Percentiles rank a stretch among this genome's conserved stretches.
Evolutionary conservation across 1,140 invertebrate species (phyloP).

Genomic region (Drosophila micromelanica): DNA sequence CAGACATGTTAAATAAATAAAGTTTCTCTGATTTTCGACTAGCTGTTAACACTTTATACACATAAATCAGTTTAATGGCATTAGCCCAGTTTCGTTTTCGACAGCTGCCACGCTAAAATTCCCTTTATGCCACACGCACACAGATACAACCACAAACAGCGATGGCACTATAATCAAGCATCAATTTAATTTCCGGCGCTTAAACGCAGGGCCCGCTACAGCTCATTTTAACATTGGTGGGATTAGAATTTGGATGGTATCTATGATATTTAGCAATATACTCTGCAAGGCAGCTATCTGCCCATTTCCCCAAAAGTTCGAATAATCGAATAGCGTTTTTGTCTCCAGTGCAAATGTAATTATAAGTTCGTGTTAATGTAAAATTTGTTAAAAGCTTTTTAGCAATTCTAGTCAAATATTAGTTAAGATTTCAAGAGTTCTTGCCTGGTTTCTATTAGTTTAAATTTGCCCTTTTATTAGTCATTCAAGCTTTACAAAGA

Average conservation of each 20-base stretch:
- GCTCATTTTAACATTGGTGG: slow-evolving; percentile 1
- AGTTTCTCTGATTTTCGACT: slow-evolving; percentile 46
- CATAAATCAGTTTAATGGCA: slow-evolving; percentile 59
- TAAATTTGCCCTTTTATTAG: background rate
- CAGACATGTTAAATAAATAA: slow-evolving; percentile 47
- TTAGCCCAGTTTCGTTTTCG: slow-evolving; percentile 51
- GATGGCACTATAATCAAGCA: slow-evolving; percentile 43
- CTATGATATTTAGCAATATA: background rate
- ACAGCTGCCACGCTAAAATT: slow-evolving; percentile 23
- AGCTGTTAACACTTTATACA: slow-evolving; percentile 54
- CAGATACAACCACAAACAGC: slow-evolving; percentile 27
- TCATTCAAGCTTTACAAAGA: background rate
- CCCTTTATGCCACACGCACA: slow-evolving; percentile 13
- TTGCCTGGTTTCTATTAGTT: background rate
- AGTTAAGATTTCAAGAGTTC: background rate
- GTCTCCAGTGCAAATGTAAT: slow-evolving; percentile 10
- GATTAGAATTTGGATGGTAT: slow-evolving; percentile 51
- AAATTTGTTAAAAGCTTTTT: slow-evolving; percentile 5
- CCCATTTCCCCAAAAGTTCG: background rate
- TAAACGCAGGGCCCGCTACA: slow-evolving; percentile 25
- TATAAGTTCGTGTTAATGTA: background rate
- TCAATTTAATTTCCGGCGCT: slow-evolving; percentile 75
- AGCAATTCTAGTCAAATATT: slow-evolving; percentile 1
- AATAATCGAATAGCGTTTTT: slow-evolving; percentile 12
- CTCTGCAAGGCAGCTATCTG: background rate